Percentiles rank a stretch among this genome's conserved stretches.
Evolutionary conservation across 2,113 vertebrate genomes (phyloP).

Genomic region (Cyphomyrus plagiostoma): DNA sequence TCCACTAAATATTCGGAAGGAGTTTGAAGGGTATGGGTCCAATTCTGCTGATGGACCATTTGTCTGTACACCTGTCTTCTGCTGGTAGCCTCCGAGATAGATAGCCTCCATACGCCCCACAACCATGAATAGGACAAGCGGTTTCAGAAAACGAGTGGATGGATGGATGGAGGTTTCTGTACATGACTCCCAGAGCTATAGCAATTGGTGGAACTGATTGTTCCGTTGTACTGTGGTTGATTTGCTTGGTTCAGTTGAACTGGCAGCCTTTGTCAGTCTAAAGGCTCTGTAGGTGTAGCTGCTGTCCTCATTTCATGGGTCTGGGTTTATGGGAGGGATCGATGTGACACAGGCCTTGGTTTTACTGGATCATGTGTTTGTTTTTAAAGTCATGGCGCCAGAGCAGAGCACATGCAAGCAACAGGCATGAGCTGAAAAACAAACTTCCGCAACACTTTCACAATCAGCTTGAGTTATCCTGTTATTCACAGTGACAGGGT

Average conservation of each 20-base stretch:
- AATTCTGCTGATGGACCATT: background rate
- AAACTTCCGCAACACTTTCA: conserved; percentile 47
- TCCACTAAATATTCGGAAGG: background rate
- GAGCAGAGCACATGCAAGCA: background rate
- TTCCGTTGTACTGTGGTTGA: background rate
- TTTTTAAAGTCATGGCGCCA: background rate
- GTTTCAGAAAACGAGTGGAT: too few relatives aligned
- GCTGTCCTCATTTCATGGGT: background rate
- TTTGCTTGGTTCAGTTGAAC: background rate
- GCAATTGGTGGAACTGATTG: background rate
- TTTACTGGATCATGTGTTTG: background rate
- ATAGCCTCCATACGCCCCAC: too few relatives aligned
- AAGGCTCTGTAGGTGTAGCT: background rate
- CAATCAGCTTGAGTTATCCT: conserved; percentile 27
- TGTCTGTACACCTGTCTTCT: conserved; percentile 31
- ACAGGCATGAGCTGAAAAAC: background rate
- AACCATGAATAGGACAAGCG: too few relatives aligned
- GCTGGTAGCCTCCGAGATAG: background rate
- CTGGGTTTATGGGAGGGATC: too few relatives aligned
- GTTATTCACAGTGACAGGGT: background rate
- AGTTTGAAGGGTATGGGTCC: background rate
- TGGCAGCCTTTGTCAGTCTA: background rate
- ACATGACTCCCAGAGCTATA: conserved; percentile 9
- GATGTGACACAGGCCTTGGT: background rate
- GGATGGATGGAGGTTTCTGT: conserved; percentile 29